These are phyloP conservation scores for Oreochromis niloticus DNA, from an alignment of 2,113 vertebrate species.

Conservation along the genomic window DNA sequence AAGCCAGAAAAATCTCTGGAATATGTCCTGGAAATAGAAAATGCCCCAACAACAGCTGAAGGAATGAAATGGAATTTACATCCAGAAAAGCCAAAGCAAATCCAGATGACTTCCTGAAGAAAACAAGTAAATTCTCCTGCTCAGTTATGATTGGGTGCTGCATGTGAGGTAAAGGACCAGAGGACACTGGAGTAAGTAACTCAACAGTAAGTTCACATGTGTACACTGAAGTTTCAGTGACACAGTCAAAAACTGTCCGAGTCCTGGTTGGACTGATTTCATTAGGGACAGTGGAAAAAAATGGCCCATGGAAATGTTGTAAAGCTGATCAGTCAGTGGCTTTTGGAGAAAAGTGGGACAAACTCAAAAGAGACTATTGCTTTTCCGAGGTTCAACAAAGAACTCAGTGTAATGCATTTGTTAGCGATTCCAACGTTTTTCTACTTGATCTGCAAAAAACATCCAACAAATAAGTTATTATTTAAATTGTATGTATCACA, in stretches of 20 bases:
- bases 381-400: fast-evolving
- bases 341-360: background rate
- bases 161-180: background rate
- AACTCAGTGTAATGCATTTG: background rate
- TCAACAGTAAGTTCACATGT: background rate
- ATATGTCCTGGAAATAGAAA: background rate
- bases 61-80: background rate
- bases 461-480: background rate
- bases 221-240: background rate
- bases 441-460: background rate
- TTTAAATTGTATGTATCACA: background rate
- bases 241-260: background rate
- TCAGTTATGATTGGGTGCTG: background rate
- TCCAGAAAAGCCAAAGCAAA: background rate
- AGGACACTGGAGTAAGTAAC: no score
- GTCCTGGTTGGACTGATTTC: background rate
- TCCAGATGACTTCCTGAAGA: background rate
- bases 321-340: background rate
- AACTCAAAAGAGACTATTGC: background rate
- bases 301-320: background rate
- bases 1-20: background rate
- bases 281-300: background rate
- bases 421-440: background rate
- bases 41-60: background rate
- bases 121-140: background rate